Conservation (phyloP, 2,797 vertebrate species). For the Intellagama lesueurii region DNA sequence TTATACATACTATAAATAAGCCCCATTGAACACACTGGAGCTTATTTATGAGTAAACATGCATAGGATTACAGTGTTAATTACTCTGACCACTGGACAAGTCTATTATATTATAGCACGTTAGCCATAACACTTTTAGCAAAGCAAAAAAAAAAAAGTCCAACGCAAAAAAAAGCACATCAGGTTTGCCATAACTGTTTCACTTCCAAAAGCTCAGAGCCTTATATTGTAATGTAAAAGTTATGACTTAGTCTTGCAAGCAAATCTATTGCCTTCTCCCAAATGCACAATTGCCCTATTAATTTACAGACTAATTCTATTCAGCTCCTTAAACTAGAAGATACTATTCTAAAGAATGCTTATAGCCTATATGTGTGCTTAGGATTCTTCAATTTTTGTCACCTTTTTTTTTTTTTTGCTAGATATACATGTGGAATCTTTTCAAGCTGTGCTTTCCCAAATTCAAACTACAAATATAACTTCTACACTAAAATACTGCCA, state of each 20-base stretch:
- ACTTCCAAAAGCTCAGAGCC: background rate
- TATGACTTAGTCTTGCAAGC: background rate
- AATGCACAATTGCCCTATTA: background rate
- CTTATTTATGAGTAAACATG: background rate
- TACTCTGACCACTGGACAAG: background rate
- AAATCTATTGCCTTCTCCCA: background rate
- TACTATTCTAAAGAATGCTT: background rate
- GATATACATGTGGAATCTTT: background rate
- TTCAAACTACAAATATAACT: background rate
- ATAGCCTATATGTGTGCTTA: background rate
- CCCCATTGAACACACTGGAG: background rate
- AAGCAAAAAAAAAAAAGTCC: background rate
- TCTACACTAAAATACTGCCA: rapidly evolving
- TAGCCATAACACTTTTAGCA: background rate
- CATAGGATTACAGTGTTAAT: background rate
- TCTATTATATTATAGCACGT: background rate
- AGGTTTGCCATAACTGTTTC: rapidly evolving
- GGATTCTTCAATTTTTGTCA: background rate
- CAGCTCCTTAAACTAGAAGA: background rate
- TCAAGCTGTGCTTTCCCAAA: constrained; percentile 34
- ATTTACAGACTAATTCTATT: background rate
- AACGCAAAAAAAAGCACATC: background rate
- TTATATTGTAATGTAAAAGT: background rate
- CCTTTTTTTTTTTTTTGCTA: background rate
- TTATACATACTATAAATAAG: background rate